These are phyloP conservation scores for Nicator chloris DNA, from an alignment of 2,113 vertebrate genomes.

Conservation along the genomic window DNA sequence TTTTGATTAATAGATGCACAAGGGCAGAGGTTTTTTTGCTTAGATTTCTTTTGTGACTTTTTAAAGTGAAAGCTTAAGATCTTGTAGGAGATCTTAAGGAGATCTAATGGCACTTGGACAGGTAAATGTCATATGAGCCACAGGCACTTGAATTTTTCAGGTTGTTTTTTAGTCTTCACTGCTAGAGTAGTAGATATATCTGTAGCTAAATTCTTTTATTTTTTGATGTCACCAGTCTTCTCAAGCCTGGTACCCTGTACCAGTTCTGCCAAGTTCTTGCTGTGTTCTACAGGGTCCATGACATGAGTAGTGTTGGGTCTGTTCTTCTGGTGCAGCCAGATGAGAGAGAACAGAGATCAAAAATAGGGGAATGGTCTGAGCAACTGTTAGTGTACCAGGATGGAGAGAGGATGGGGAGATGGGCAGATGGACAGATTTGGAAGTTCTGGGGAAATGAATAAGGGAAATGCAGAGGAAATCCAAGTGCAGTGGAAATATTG, in stretches of 20 bases:
- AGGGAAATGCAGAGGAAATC: neutral
- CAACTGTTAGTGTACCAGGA: neutral
- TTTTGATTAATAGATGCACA: neutral
- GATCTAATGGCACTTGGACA: neutral
- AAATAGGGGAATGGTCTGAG: accelerated
- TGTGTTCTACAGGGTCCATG: neutral
- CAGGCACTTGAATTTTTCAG: neutral
- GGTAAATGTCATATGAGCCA: neutral
- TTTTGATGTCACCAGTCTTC: neutral
- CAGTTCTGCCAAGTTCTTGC: neutral
- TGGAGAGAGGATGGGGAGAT: neutral
- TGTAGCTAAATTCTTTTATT: accelerated
- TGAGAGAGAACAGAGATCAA: neutral
- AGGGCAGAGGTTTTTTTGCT: neutral
- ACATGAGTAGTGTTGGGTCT: neutral
- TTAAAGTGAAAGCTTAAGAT: neutral
- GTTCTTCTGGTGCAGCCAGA: neutral
- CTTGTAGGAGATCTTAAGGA: neutral
- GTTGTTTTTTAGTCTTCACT: neutral
- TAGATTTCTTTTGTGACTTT: neutral
- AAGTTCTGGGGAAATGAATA: neutral
- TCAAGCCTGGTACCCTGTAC: neutral
- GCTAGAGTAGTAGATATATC: neutral
- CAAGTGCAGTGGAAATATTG: neutral
- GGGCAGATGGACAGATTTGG: neutral